A percentile compares a stretch with the other conserved stretches of the same genome.
These are phyloP conservation scores for Zeuzera pyrina DNA, from an alignment of 2,888 invertebrate genomes.

Conservation along the genomic window DNA sequence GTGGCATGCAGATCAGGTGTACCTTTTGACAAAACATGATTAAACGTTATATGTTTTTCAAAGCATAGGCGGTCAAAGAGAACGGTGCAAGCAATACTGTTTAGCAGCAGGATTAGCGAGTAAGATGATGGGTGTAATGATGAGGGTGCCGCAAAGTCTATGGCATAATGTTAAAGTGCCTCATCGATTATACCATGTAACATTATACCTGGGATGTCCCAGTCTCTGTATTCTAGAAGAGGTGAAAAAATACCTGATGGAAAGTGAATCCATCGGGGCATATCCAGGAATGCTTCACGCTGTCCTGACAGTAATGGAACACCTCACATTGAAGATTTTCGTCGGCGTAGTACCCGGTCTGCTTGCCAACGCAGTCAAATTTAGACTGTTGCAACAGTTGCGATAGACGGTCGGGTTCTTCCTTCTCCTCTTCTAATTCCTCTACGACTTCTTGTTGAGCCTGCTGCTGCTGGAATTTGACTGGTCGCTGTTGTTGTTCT, in stretches of 20 bases:
- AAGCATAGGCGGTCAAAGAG: too few species aligned
- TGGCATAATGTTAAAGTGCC: too few species aligned
- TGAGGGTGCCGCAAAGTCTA: too few species aligned
- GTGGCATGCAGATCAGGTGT: constrained; percentile 94
- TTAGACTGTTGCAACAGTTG: constrained; percentile 86
- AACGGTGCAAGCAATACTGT: too few species aligned
- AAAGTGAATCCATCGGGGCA: constrained; percentile 93
- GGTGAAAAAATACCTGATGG: constrained; percentile 76
- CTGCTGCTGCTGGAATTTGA: too few species aligned
- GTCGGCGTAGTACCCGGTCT: constrained; percentile 93
- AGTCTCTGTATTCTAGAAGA: too few species aligned
- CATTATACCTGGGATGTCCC: too few species aligned
- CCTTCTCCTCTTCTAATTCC: constrained; percentile 80
- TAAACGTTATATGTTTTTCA: too few species aligned
- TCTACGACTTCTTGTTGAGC: constrained; percentile 38
- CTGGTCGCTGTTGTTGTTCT: constrained; percentile 42
- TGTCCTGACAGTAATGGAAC: constrained; percentile 94
- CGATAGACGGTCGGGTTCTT: constrained; percentile 88
- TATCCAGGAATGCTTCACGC: constrained; percentile 92
- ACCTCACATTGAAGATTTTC: constrained; percentile 91
- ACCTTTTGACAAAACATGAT: constrained; percentile 75
- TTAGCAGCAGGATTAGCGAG: too few species aligned
- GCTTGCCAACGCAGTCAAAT: constrained; percentile 85
- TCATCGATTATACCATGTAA: too few species aligned
- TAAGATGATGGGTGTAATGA: too few species aligned